Conservation (phyloP, 2,888 invertebrate species). For the Nipponacmea schrenckii region DNA sequence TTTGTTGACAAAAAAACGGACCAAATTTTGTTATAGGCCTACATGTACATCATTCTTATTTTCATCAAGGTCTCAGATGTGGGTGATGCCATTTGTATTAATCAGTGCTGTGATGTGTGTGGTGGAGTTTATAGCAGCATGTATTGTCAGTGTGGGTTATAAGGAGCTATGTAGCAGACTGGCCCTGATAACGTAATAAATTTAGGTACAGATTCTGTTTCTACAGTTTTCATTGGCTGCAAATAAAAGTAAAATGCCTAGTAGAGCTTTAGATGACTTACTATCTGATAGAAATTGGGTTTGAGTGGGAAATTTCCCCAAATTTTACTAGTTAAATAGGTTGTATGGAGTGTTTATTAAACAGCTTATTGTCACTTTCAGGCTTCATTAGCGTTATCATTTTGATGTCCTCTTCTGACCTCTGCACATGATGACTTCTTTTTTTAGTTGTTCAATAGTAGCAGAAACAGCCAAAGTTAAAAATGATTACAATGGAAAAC, state of each 20-base stretch:
- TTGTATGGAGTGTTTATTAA: too few species aligned
- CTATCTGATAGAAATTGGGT: too few species aligned
- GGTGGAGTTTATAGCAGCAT: conserved; percentile 42
- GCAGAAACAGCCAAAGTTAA: conserved; percentile 1
- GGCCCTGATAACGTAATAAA: conserved; percentile 13
- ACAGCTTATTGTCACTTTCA: too few species aligned
- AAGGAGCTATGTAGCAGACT: conserved; percentile 41
- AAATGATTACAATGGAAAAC: conserved; percentile 9
- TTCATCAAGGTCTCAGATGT: conserved; percentile 53
- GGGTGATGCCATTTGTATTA: conserved; percentile 55
- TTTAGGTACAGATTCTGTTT: too few species aligned
- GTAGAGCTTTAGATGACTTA: too few species aligned
- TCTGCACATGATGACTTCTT: background rate
- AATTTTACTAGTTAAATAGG: too few species aligned
- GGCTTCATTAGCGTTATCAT: too few species aligned
- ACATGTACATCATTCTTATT: background rate
- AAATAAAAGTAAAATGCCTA: too few species aligned
- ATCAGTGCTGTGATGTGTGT: conserved; percentile 40
- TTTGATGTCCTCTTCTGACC: too few species aligned
- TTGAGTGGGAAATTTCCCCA: too few species aligned
- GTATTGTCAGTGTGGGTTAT: conserved; percentile 54
- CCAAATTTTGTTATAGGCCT: background rate
- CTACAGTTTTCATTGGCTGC: too few species aligned
- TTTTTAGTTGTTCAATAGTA: conserved; percentile 31
- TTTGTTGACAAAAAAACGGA: too few species aligned